Evolutionary conservation across 2,888 invertebrate species (phyloP), one percentile per base, ranked within the genome.

Genomic region (Phrixothrix hirtus): DNA sequence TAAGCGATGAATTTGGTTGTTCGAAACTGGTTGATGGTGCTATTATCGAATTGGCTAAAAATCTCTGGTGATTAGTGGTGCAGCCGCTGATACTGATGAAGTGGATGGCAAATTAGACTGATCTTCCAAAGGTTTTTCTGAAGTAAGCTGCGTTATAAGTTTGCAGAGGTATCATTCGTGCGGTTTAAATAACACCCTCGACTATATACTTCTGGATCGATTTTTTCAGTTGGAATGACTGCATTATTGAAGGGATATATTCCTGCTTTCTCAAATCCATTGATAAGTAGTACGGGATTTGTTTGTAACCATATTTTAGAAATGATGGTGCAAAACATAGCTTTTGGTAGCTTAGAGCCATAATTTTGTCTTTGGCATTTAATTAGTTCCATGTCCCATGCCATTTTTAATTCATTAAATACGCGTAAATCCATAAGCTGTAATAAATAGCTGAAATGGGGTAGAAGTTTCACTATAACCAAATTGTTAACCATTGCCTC

Each of bases 341-440:
- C 7, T 46, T 52, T 31, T 13, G 35, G 41, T 41, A 39, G 35
- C 41, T 52, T 52, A 7, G 27, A 16, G 10, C 52, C 46, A 26
- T 45, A 45, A 38, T 51, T 44, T 38, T 51, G 14, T 34, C 51
- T 31, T 39, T 51, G 41, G 39, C 51, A 52, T 15, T 46, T 46
- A 11, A 39, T 39, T 6, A 41, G 11, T 36, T 45, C 39, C 13
- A 12, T 27, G 34, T 51, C 45, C 45, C 46, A 52, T 31, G 41
- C 21, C 41, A 46, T 29, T 29, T 61, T 61, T 39, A 61, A 42
- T 5, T 60, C 44, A 45, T 62, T 64, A 37, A 65, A 65, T 14
- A 66, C 69, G 14, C 60, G 14, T 9, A 65, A 45, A 49, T 68
- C 66, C 42, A 67, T 26, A 7, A 67, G 66, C 42, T 66, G 66